Evolutionary conservation across 2,113 vertebrate genomes (phyloP).

Genomic region (Saimiri boliviensis): DNA sequence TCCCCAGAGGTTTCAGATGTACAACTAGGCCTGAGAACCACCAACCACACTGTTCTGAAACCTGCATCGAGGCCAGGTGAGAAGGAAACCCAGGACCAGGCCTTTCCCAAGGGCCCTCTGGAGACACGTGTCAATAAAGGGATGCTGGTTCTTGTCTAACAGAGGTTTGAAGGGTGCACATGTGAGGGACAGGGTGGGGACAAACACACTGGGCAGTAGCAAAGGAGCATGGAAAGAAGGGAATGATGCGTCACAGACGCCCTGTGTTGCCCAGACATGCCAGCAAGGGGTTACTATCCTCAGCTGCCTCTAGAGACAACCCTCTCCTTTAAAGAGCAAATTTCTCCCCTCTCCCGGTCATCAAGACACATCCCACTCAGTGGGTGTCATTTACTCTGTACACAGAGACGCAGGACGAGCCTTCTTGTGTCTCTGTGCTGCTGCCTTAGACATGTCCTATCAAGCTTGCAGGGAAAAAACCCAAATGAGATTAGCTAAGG

Average conservation of each 20-base stretch:
- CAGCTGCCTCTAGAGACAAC: neutral
- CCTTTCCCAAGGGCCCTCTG: neutral
- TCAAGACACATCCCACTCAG: neutral
- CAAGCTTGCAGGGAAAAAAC: neutral
- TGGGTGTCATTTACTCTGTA: neutral
- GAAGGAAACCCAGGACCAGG: neutral
- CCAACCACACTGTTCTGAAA: neutral
- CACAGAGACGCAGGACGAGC: rapidly evolving
- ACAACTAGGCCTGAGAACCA: neutral
- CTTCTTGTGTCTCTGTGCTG: neutral
- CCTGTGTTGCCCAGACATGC: neutral
- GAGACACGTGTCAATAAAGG: neutral
- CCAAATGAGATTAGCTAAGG: neutral
- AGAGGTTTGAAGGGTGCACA: neutral
- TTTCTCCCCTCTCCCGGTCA: neutral
- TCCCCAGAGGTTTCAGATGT: neutral
- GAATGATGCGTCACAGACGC: neutral
- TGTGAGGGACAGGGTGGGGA: rapidly evolving
- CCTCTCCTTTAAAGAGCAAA: neutral
- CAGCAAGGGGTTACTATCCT: neutral
- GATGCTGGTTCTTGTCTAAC: neutral
- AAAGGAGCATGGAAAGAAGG: neutral
- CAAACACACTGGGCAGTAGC: rapidly evolving
- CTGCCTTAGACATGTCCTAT: neutral
- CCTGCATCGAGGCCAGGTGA: neutral